Conservation (phyloP, 2,797 vertebrate genomes). For the Crocodylus rhombifer region DNA sequence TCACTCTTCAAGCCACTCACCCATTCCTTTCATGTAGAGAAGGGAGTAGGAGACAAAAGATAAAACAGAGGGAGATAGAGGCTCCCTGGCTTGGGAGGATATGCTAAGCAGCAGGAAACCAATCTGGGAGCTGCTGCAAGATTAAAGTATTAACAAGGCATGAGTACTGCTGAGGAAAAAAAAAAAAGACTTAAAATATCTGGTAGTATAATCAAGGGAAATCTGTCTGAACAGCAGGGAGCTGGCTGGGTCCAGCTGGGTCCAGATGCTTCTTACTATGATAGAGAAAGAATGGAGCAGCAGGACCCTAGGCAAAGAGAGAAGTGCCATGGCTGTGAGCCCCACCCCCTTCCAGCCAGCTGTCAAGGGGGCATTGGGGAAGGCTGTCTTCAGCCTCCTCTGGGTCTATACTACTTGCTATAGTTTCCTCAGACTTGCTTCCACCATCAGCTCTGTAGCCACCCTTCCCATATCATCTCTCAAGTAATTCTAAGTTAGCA, state of each 20-base stretch:
- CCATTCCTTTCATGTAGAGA: not conserved
- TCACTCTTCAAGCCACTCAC: too few relatives aligned
- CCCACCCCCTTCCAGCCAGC: too few relatives aligned
- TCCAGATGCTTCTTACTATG: not conserved
- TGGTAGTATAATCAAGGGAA: not conserved
- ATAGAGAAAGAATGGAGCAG: not conserved
- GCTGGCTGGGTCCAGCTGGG: not conserved
- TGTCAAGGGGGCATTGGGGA: too few relatives aligned
- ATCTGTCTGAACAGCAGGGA: not conserved
- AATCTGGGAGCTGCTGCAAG: not conserved
- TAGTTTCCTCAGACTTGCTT: not conserved
- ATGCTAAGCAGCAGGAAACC: not conserved
- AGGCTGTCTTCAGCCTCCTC: not conserved
- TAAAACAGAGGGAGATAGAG: not conserved
- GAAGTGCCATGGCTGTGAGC: not conserved
- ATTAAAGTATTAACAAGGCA: not conserved
- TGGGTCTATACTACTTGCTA: not conserved
- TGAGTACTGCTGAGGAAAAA: not conserved
- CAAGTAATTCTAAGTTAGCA: not conserved
- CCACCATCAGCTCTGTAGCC: not conserved
- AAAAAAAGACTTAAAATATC: too few relatives aligned
- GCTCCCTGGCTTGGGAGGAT: not conserved
- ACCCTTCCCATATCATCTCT: not conserved
- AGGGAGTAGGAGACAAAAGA: not conserved
- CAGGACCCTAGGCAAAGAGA: not conserved